These are phyloP conservation scores for Saiga tatarica DNA, from an alignment of 2,113 vertebrate species.

Conservation along the genomic window DNA sequence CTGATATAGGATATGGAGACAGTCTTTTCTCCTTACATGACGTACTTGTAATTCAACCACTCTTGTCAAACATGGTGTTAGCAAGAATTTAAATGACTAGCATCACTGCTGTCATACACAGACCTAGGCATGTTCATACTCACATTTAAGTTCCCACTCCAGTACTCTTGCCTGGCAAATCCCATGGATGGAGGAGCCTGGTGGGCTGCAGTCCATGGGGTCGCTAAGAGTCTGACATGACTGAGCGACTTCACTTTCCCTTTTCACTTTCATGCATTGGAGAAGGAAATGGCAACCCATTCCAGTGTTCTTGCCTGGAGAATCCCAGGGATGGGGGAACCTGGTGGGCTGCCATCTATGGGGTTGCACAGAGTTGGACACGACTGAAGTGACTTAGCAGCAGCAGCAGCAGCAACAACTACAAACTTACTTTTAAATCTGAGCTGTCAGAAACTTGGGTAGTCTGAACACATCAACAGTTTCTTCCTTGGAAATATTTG, in stretches of 20 bases:
- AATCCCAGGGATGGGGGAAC: no score
- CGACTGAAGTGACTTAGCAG: no score
- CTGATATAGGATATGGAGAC: neutral
- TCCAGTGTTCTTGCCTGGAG: no score
- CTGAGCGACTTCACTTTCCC: no score
- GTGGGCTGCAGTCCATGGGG: no score
- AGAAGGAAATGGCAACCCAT: no score
- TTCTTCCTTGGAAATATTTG: neutral
- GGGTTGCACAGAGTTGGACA: fast-evolving
- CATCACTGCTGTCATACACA: neutral
- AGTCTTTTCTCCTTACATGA: neutral
- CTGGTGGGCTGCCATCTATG: no score
- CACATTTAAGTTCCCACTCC: neutral
- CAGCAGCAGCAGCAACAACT: neutral
- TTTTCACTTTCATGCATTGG: no score
- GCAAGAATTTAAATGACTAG: neutral
- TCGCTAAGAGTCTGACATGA: no score
- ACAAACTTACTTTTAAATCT: neutral
- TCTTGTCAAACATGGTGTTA: neutral
- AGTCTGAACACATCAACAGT: neutral
- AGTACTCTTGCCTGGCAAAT: no score
- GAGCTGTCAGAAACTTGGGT: neutral
- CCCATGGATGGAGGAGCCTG: no score
- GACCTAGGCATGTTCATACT: no score
- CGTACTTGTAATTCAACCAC: neutral